phyloP scores from a whole-genome alignment of 2,888 invertebrate species.

The Pterostichus niger region DNA sequence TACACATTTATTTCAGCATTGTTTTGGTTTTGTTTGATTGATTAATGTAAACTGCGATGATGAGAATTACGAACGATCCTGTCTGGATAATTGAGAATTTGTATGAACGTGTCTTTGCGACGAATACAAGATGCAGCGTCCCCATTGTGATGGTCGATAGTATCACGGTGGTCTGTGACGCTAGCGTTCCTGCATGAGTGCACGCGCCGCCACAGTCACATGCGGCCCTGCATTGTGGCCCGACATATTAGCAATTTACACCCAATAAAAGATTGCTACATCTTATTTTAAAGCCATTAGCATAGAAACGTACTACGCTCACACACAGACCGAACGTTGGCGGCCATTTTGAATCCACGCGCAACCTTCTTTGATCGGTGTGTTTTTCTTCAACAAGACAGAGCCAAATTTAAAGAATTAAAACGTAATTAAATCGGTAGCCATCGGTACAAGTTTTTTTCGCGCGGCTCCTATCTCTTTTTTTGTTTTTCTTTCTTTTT shows the following conservation, averaged over 20 bases:
- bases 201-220: background rate
- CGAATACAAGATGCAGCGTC: constrained; percentile 50
- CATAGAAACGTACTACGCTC: constrained; percentile 51
- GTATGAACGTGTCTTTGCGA: constrained; percentile 49
- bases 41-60: background rate
- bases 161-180: constrained; percentile 58
- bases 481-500: constrained; percentile 44
- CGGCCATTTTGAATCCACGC: constrained; percentile 47
- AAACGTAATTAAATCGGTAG: constrained; percentile 66
- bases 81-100: constrained; percentile 44
- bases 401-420: constrained; percentile 67
- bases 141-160: constrained; percentile 51
- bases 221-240: constrained; percentile 20
- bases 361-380: constrained; percentile 40
- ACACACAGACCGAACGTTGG: background rate
- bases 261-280: constrained; percentile 66
- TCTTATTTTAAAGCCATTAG: constrained; percentile 65
- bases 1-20: background rate
- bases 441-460: constrained; percentile 66
- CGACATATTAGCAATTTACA: constrained; percentile 65
- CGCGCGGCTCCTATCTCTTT: constrained; percentile 45
- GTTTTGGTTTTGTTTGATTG: background rate
- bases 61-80: background rate
- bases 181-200: constrained; percentile 3
- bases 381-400: constrained; percentile 54